Evolutionary conservation across 2,797 vertebrate species (phyloP).

Genomic region (Pseudochirops corinnae): DNA sequence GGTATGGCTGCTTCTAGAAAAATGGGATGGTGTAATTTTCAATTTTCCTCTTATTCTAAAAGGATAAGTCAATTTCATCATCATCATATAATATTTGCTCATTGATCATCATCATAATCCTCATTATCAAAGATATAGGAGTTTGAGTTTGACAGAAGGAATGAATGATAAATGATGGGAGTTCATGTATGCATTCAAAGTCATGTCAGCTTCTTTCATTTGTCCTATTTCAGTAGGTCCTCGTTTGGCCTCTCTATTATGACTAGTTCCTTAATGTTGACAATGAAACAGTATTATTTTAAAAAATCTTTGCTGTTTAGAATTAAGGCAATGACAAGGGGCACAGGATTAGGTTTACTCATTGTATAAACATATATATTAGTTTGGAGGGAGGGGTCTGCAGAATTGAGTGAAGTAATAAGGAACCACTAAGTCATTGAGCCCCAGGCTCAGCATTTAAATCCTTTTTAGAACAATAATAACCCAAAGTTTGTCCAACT

Average conservation of each 20-base stretch:
- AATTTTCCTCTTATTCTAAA: conserved; percentile 57
- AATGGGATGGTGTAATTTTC: background rate
- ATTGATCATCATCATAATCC: background rate
- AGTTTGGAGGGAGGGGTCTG: conserved; percentile 51
- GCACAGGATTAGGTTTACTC: background rate
- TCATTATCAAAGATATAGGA: background rate
- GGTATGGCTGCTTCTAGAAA: conserved; percentile 42
- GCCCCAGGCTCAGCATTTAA: conserved; percentile 73
- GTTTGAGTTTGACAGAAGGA: background rate
- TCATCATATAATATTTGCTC: background rate
- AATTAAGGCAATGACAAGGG: background rate
- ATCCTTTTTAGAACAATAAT: conserved; percentile 78
- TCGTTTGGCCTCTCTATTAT: background rate
- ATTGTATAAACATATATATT: background rate
- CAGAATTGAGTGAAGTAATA: conserved; percentile 76
- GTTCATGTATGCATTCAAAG: background rate
- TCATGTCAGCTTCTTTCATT: background rate
- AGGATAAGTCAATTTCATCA: conserved; percentile 8
- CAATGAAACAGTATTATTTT: conserved; percentile 23
- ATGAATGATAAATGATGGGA: background rate
- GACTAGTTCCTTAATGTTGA: background rate
- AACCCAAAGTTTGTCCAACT: conserved; percentile 80
- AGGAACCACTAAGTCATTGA: conserved; percentile 75
- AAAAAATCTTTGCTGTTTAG: background rate
- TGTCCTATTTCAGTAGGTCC: background rate